Conservation (phyloP, 2,888 invertebrate genomes). For the Acrobasis repandana region DNA sequence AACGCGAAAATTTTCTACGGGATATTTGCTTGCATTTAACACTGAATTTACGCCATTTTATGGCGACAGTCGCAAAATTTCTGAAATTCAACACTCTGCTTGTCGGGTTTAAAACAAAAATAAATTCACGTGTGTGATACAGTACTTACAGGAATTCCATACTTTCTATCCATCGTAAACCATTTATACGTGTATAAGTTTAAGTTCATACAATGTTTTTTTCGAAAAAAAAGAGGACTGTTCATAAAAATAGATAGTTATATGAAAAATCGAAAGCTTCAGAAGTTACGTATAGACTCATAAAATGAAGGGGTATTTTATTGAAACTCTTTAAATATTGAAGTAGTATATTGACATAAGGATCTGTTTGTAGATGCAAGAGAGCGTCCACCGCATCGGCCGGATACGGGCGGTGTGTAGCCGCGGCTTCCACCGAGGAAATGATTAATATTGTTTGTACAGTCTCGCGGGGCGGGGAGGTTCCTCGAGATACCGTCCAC, state of each 20-base stretch:
- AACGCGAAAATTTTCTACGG: constrained; percentile 4
- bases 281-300: not conserved
- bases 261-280: not conserved
- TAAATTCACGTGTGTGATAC: not conserved
- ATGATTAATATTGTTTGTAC: constrained; percentile 82
- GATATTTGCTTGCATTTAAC: constrained; percentile 1
- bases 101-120: not conserved
- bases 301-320: not conserved
- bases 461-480: constrained; percentile 57
- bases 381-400: constrained; percentile 35
- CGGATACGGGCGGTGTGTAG: constrained; percentile 55
- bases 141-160: too few relatives aligned
- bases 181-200: too few relatives aligned
- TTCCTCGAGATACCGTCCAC: constrained; percentile 80
- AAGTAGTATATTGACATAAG: constrained; percentile 9
- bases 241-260: too few relatives aligned
- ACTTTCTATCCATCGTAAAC: too few relatives aligned
- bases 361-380: constrained; percentile 32
- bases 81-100: not conserved
- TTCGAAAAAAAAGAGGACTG: too few relatives aligned
- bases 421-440: constrained; percentile 68
- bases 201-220: too few relatives aligned
- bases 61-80: not conserved
- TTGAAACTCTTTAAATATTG: not conserved
- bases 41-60: not conserved